Conservation (phyloP, 2,888 invertebrate genomes). For the Orthosia cruda region DNA sequence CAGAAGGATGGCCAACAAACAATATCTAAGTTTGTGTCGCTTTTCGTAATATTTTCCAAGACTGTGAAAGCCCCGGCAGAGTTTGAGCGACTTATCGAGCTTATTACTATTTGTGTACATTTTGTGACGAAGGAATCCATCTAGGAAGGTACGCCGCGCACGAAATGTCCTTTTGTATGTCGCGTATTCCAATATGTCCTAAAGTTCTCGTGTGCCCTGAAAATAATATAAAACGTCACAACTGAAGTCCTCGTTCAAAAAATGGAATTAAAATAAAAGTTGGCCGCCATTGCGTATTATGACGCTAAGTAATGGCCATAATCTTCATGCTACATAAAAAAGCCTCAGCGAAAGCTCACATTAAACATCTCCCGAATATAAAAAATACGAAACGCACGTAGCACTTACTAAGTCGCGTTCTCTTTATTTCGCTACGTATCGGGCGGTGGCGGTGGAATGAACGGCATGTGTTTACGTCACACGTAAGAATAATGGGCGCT, state of each 20-base stretch:
- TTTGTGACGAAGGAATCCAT: conserved; percentile 70
- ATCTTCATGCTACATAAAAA: conserved; percentile 55
- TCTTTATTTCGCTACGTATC: too few relatives aligned
- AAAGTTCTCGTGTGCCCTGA: conserved; percentile 3
- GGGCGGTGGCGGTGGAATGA: too few relatives aligned
- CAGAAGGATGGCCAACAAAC: too few relatives aligned
- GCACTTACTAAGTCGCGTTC: too few relatives aligned
- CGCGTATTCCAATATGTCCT: too few relatives aligned
- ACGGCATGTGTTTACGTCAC: too few relatives aligned
- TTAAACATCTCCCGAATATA: conserved; percentile 60
- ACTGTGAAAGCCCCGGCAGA: too few relatives aligned
- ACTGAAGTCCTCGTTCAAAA: conserved; percentile 18
- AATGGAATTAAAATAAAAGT: conserved; percentile 32
- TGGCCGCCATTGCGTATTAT: conserved; percentile 32
- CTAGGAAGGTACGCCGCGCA: conserved; percentile 18
- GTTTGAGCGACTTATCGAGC: conserved; percentile 84
- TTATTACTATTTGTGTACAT: conserved; percentile 88
- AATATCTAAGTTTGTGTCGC: too few relatives aligned
- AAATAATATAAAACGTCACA: conserved; percentile 25
- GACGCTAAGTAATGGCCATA: conserved; percentile 57
- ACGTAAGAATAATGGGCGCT: too few relatives aligned
- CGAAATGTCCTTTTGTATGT: conserved; percentile 27
- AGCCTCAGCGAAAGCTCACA: conserved; percentile 45
- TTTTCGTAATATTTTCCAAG: too few relatives aligned
- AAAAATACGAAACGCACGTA: conserved; percentile 59